Conservation (phyloP, 2,113 vertebrate species). For the Anguilla rostrata region DNA sequence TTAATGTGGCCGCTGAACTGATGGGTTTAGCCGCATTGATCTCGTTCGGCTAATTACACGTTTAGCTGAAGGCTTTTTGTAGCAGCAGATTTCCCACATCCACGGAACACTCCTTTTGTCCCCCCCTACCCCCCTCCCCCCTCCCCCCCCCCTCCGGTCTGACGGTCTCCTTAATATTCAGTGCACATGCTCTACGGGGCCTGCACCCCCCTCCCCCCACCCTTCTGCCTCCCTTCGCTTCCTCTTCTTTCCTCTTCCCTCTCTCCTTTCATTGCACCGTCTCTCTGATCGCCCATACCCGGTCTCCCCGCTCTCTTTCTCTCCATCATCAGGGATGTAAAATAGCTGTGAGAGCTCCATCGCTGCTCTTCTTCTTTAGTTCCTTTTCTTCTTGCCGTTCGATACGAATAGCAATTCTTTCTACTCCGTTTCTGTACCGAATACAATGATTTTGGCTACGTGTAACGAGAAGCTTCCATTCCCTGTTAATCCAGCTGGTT, state of each 20-base stretch:
- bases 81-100: background rate
- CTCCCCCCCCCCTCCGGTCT: background rate
- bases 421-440: background rate
- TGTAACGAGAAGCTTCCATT: background rate
- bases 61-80: constrained; percentile 18
- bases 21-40: constrained; percentile 17
- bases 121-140: background rate
- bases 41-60: constrained; percentile 9
- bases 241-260: background rate
- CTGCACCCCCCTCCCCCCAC: background rate
- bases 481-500: background rate
- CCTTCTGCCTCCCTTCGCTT: background rate
- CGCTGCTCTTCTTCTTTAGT: background rate
- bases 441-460: background rate
- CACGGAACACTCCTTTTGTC: background rate
- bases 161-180: constrained; percentile 11
- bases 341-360: background rate
- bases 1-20: constrained; percentile 2
- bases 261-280: background rate
- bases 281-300: background rate
- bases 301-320: background rate
- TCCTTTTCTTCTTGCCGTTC: background rate
- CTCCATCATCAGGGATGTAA: background rate
- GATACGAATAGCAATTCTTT: background rate
- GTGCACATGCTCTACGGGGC: background rate